These are phyloP conservation scores for Tympanoctomys barrerae DNA, from an alignment of 2,797 vertebrate genomes.

Conservation along the genomic window DNA sequence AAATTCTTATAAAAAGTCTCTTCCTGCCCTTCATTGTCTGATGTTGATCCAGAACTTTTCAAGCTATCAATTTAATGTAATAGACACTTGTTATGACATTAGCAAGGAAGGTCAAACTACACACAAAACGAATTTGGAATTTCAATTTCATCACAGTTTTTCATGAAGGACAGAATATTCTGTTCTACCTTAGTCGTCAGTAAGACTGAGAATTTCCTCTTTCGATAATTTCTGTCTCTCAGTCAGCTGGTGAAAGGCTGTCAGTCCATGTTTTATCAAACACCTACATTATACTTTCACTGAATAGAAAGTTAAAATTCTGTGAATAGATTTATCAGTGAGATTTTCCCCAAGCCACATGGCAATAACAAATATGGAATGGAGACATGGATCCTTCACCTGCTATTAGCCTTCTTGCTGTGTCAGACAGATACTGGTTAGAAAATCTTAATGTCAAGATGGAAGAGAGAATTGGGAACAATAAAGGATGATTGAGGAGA, in stretches of 20 bases:
- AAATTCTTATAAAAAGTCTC: neutral
- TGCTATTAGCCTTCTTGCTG: neutral
- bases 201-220: neutral
- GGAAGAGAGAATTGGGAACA: neutral
- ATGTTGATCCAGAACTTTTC: neutral
- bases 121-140: neutral
- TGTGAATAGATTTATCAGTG: neutral
- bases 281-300: neutral
- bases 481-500: neutral
- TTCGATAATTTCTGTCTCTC: neutral
- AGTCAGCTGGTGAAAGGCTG: neutral
- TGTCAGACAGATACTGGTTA: neutral
- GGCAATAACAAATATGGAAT: neutral
- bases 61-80: constrained; percentile 42
- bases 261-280: neutral
- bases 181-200: neutral
- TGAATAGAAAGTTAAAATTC: neutral
- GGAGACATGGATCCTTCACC: too few relatives aligned
- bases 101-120: neutral
- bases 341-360: neutral
- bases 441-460: neutral
- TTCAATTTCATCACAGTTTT: neutral
- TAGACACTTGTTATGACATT: constrained; percentile 11
- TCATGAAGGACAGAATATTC: neutral
- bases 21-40: neutral